phyloP scores from a whole-genome alignment of 2,888 invertebrate species.

The Nowickia ferox region DNA sequence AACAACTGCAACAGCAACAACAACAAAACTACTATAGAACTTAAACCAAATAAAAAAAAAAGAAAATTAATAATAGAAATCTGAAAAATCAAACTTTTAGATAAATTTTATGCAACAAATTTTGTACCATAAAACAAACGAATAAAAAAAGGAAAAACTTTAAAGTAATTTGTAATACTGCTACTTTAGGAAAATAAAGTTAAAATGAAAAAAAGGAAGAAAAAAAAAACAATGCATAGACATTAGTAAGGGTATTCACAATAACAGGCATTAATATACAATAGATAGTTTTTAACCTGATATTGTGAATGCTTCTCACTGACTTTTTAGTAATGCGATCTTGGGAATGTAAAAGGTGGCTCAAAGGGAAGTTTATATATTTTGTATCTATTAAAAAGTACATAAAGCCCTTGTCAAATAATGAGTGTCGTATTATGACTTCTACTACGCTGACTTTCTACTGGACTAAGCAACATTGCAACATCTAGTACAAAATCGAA shows the following conservation, averaged over 20 bases:
- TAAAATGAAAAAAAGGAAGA: neutral
- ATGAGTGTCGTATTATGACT: too few species aligned
- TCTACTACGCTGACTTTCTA: too few species aligned
- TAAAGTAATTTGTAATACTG: constrained; percentile 38
- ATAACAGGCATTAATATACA: neutral
- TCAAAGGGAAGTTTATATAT: too few species aligned
- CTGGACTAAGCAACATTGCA: too few species aligned
- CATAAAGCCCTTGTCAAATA: too few species aligned
- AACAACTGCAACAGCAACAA: constrained; percentile 10
- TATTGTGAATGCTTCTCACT: neutral
- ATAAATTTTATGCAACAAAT: constrained; percentile 64
- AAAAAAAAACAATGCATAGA: too few species aligned
- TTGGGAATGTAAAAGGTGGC: too few species aligned
- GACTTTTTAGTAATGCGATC: neutral
- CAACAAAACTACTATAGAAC: constrained; percentile 10
- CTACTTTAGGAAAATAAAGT: constrained; percentile 37
- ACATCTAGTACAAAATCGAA: too few species aligned
- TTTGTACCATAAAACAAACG: constrained; percentile 48
- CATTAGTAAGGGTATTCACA: constrained; percentile 5
- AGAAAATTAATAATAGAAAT: constrained; percentile 11
- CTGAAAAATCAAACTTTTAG: constrained; percentile 48
- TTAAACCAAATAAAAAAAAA: constrained; percentile 1
- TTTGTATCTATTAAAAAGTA: too few species aligned
- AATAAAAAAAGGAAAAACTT: constrained; percentile 11
- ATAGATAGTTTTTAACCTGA: neutral